Percentiles rank a stretch among this genome's conserved stretches.
phyloP scores from a whole-genome alignment of 1,140 invertebrate species.

The Macrotrachela quadricornifera region DNA sequence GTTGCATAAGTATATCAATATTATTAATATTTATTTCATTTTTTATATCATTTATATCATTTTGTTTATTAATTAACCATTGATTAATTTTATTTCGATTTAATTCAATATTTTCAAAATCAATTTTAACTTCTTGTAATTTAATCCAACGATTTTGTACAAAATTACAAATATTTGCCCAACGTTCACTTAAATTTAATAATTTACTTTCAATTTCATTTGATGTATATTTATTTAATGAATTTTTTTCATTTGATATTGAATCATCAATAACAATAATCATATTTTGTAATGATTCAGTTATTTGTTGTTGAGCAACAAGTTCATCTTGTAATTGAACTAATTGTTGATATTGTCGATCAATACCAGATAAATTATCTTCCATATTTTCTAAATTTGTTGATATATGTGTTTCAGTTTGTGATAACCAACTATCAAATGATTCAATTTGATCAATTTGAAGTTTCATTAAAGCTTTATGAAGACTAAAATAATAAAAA shows the following conservation, averaged over 20 bases:
- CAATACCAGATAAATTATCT: too few relatives aligned
- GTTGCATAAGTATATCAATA: too few relatives aligned
- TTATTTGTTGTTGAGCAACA: slow-evolving; percentile 48
- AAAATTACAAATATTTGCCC: slow-evolving; percentile 59
- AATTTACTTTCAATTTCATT: slow-evolving; percentile 60
- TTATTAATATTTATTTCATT: too few relatives aligned
- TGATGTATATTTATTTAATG: slow-evolving; percentile 28
- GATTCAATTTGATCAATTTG: slow-evolving; percentile 47
- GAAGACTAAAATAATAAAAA: slow-evolving; percentile 19
- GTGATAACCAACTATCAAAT: slow-evolving; percentile 50
- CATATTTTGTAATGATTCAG: slow-evolving; percentile 61
- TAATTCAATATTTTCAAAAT: neutral
- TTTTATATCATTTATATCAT: neutral
- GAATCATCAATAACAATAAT: slow-evolving; percentile 60
- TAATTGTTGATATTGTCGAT: slow-evolving; percentile 3
- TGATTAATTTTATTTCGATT: neutral
- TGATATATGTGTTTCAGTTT: slow-evolving; percentile 54
- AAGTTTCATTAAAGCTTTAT: slow-evolving; percentile 43
- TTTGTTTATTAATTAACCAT: slow-evolving; percentile 1
- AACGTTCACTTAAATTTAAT: slow-evolving; percentile 57
- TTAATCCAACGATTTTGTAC: slow-evolving; percentile 47
- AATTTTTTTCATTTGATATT: slow-evolving; percentile 21
- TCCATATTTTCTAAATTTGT: too few relatives aligned
- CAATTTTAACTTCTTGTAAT: too few relatives aligned
- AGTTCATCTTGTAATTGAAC: slow-evolving; percentile 48